Percentiles rank a stretch among this genome's conserved stretches.
phyloP scores from a whole-genome alignment of 2,113 vertebrate species.

The Oenanthe oenanthe region DNA sequence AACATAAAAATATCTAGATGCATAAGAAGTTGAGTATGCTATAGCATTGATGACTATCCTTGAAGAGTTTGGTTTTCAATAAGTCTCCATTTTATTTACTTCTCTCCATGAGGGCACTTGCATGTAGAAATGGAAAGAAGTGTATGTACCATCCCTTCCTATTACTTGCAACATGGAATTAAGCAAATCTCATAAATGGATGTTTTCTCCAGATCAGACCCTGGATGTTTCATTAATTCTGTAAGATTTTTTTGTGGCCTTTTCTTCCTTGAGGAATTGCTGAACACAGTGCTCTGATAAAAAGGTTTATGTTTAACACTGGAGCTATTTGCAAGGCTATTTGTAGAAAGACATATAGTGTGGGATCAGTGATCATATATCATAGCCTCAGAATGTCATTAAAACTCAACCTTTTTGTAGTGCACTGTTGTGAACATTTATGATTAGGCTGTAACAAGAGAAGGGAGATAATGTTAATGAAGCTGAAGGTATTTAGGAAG shows the following conservation, averaged over 20 bases:
- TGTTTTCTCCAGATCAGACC: not conserved
- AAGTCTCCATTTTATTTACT: not conserved
- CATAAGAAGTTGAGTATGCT: not conserved
- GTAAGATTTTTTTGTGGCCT: not conserved
- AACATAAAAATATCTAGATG: not conserved
- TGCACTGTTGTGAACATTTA: conserved; percentile 67
- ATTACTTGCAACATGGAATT: not conserved
- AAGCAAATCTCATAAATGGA: not conserved
- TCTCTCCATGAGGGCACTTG: not conserved
- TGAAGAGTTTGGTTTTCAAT: not conserved
- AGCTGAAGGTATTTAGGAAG: conserved; percentile 47
- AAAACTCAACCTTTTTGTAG: conserved; percentile 58
- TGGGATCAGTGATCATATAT: conserved; percentile 36
- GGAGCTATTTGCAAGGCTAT: conserved; percentile 44
- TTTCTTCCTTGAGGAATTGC: not conserved
- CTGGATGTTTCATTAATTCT: not conserved
- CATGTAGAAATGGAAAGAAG: not conserved
- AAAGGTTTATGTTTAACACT: conserved; percentile 49
- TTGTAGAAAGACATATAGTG: conserved; percentile 20
- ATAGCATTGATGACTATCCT: not conserved
- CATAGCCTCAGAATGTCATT: conserved; percentile 47
- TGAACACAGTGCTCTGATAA: not conserved
- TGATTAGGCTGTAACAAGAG: conserved; percentile 61
- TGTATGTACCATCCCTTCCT: not conserved
- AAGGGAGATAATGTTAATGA: conserved; percentile 67